A percentile compares a stretch with the other conserved stretches of the same genome.
phyloP scores from a whole-genome alignment of 64 coral and sea anemone species.

The Porites lutea region DNA sequence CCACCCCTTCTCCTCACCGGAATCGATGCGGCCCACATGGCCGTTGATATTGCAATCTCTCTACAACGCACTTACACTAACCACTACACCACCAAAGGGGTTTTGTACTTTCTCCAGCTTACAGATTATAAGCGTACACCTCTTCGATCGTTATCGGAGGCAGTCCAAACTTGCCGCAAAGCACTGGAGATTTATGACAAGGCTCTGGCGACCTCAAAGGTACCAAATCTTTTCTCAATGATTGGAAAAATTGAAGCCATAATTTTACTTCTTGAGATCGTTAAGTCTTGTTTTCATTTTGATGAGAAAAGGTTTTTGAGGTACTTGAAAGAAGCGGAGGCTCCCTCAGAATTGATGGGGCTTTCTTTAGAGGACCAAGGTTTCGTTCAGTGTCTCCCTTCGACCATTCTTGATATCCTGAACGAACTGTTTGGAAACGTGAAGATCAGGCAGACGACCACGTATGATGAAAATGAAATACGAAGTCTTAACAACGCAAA shows the following conservation, averaged over 20 bases:
- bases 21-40: slow-evolving; percentile 62
- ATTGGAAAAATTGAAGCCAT: slow-evolving; percentile 72
- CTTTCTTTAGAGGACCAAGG: no score
- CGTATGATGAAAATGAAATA: slow-evolving; percentile 37
- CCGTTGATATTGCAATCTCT: slow-evolving; percentile 39
- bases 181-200: not conserved
- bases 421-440: slow-evolving; percentile 45
- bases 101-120: slow-evolving; percentile 16
- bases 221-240: slow-evolving; percentile 20
- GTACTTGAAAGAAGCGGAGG: no score
- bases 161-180: slow-evolving; percentile 28
- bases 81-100: slow-evolving; percentile 64
- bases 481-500: slow-evolving; percentile 36
- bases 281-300: slow-evolving; percentile 54
- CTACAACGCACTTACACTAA: slow-evolving; percentile 14
- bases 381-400: no score
- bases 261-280: slow-evolving; percentile 54
- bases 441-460: slow-evolving; percentile 25
- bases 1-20: no score
- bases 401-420: no score
- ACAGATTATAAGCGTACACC: not conserved
- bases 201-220: not conserved
- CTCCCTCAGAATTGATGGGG: no score
- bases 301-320: slow-evolving; percentile 44
- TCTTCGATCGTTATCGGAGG: not conserved